These are phyloP conservation scores for Podarcis cretensis DNA, from an alignment of 2,113 vertebrate genomes.

Conservation along the genomic window DNA sequence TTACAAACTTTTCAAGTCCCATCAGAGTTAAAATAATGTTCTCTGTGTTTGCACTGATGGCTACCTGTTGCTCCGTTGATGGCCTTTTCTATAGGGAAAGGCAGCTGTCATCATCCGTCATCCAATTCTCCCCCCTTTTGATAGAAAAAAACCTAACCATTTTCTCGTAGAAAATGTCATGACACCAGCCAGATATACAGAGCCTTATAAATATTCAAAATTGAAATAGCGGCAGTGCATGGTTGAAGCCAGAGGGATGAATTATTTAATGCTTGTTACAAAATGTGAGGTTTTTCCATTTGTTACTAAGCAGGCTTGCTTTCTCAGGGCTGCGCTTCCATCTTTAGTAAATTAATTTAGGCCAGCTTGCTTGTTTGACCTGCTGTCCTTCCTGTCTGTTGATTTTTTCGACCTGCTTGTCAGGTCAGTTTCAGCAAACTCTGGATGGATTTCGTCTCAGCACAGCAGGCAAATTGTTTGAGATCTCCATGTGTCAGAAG, in stretches of 20 bases:
- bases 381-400: not conserved
- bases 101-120: not conserved
- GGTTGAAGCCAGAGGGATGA: constrained; percentile 59
- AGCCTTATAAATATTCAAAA: constrained; percentile 56
- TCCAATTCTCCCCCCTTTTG: fast-evolving
- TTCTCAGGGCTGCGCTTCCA: constrained; percentile 48
- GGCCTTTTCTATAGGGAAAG: constrained; percentile 30
- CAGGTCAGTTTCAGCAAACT: not conserved
- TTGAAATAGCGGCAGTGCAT: constrained; percentile 41
- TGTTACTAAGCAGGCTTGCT: constrained; percentile 31
- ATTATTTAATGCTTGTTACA: constrained; percentile 64
- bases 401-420: not conserved
- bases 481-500: not conserved
- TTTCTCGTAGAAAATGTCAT: not conserved
- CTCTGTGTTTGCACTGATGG: constrained; percentile 28
- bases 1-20: fast-evolving
- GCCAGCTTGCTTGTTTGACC: constrained; percentile 43
- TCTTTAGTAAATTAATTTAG: constrained; percentile 62
- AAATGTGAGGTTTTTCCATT: constrained; percentile 52
- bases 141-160: not conserved
- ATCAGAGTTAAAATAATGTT: constrained; percentile 2
- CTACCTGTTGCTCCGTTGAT: not conserved
- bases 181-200: constrained; percentile 19
- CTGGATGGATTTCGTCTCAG: constrained; percentile 28
- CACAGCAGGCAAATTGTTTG: not conserved